A percentile compares a stretch with the other conserved stretches of the same genome.
These are phyloP conservation scores for Hippocampus barbouri DNA, from an alignment of 2,113 vertebrate species.

Conservation along the genomic window DNA sequence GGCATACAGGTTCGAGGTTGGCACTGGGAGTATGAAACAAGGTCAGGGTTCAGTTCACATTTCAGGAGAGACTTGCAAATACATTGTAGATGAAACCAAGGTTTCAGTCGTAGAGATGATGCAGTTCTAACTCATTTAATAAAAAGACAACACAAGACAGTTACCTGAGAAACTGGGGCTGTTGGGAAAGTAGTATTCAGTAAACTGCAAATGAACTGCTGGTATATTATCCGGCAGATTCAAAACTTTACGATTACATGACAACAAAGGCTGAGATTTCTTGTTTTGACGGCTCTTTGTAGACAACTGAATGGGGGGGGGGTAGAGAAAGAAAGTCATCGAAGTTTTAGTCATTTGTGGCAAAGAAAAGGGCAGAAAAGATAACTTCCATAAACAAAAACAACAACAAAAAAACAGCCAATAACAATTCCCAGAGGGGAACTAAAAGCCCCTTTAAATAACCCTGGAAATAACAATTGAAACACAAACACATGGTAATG, in stretches of 20 bases:
- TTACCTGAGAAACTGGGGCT: slow-evolving; percentile 82
- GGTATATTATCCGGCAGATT: slow-evolving; percentile 78
- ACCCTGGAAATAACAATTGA: neutral
- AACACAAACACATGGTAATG: neutral
- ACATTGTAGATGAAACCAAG: neutral
- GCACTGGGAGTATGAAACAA: slow-evolving; percentile 71
- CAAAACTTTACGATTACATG: slow-evolving; percentile 83
- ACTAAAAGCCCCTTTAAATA: slow-evolving; percentile 37
- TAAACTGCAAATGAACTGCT: slow-evolving; percentile 92
- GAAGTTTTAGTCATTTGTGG: neutral
- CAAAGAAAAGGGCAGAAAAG: no score
- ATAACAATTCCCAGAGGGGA: slow-evolving; percentile 26
- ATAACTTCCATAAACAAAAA: neutral
- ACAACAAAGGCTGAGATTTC: slow-evolving; percentile 87
- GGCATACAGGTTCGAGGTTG: slow-evolving; percentile 86
- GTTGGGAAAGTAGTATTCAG: slow-evolving; percentile 94
- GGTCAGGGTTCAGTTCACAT: neutral
- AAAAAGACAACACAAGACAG: neutral
- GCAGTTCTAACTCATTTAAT: neutral
- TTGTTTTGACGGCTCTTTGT: slow-evolving; percentile 87
- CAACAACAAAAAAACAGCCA: neutral
- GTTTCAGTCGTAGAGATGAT: neutral
- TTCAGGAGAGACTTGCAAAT: neutral
- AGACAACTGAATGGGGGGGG: slow-evolving; percentile 80
- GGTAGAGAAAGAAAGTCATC: neutral